A percentile compares a stretch with the other conserved stretches of the same genome.
phyloP scores from a whole-genome alignment of 2,113 vertebrate genomes.

The Tapirus terrestris region DNA sequence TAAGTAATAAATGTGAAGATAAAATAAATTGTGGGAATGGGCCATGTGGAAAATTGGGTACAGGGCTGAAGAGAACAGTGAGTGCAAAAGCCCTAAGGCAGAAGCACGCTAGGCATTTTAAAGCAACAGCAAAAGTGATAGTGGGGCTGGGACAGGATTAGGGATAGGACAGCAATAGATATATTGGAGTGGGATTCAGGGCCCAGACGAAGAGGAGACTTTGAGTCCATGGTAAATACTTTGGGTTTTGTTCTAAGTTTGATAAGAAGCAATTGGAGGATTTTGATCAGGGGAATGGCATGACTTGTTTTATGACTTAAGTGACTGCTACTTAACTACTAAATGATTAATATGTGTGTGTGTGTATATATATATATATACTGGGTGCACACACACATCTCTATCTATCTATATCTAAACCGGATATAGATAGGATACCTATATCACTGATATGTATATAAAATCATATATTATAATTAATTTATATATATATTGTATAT shows the following conservation, averaged over 20 bases:
- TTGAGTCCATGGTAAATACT: not conserved
- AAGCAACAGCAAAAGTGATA: not conserved
- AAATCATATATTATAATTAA: not conserved
- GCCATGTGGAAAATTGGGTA: not conserved
- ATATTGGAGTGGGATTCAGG: not conserved
- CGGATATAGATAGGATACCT: not conserved
- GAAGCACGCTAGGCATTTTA: fast-evolving
- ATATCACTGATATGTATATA: not conserved
- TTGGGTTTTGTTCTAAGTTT: not conserved
- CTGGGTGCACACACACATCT: fast-evolving
- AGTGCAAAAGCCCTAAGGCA: not conserved
- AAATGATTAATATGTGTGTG: not conserved
- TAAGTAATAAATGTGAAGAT: not conserved
- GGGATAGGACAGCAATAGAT: not conserved
- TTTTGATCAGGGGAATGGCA: not conserved
- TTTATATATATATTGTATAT: not conserved
- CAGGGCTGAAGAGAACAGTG: not conserved
- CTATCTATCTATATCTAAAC: not conserved
- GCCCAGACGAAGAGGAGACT: not conserved
- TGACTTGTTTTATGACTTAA: not conserved
- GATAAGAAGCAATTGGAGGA: not conserved
- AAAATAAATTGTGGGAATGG: not conserved
- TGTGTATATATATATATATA: not conserved
- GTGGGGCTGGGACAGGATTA: not conserved
- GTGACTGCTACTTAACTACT: not conserved